Evolutionary conservation across 2,113 vertebrate species (phyloP).

Genomic region (Myodes glareolus): DNA sequence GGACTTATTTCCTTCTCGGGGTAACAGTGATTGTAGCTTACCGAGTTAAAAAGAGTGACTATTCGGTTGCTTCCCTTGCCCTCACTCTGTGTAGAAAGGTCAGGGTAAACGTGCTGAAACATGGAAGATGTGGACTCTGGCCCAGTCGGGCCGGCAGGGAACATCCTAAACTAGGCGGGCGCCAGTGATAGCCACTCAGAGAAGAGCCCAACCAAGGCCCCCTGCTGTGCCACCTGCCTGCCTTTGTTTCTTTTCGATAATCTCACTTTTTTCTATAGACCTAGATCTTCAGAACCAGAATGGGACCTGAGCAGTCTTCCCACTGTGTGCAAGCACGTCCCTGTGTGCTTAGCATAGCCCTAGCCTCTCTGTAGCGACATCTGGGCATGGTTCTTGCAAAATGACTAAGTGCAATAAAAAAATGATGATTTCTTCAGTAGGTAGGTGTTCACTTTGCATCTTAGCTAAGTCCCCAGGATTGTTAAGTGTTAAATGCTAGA

Average conservation of each 20-base stretch:
- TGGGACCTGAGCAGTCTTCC: not conserved
- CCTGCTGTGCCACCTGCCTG: not conserved
- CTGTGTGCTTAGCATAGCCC: not conserved
- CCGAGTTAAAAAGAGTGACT: not conserved
- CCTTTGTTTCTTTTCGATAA: not conserved
- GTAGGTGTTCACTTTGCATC: not conserved
- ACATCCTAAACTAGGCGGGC: not conserved
- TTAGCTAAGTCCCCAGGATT: not conserved
- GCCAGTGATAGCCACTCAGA: not conserved
- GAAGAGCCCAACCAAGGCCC: not conserved
- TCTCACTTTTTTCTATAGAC: not conserved
- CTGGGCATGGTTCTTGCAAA: not conserved
- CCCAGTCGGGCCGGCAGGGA: accelerated
- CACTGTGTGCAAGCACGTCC: not conserved
- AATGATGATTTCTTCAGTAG: not conserved
- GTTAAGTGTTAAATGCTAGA: not conserved
- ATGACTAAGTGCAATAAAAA: slow-evolving; percentile 10
- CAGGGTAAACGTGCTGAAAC: not conserved
- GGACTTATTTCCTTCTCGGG: not conserved
- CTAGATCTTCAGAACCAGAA: not conserved
- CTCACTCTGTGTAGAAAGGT: not conserved
- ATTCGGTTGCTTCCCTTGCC: not conserved
- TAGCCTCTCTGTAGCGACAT: not conserved
- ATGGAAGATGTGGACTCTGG: not conserved
- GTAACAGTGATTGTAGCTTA: not conserved